Evolutionary conservation across 2,113 vertebrate species (phyloP).

Genomic region (Equus przewalskii): DNA sequence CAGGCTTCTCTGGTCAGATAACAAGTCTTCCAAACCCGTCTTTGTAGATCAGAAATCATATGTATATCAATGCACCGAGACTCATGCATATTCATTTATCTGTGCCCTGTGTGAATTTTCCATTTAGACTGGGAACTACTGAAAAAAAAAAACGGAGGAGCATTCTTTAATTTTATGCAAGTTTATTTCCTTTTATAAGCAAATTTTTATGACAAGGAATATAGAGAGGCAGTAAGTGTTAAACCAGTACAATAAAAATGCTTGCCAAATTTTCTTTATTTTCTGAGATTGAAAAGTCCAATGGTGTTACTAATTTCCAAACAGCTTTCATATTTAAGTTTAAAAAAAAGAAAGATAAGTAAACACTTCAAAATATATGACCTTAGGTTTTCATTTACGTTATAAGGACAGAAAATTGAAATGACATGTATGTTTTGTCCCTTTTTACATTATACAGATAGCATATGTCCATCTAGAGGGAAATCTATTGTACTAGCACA

Average conservation of each 20-base stretch:
- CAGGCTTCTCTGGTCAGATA: slow-evolving; percentile 75
- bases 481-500: slow-evolving; percentile 79
- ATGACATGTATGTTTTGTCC: slow-evolving; percentile 7
- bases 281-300: slow-evolving; percentile 53
- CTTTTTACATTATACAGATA: slow-evolving; percentile 79
- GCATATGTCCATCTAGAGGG: slow-evolving; percentile 68
- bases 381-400: slow-evolving; percentile 68
- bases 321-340: slow-evolving; percentile 72
- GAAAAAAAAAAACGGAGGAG: background rate
- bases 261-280: slow-evolving; percentile 56
- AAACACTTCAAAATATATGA: slow-evolving; percentile 78
- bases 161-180: slow-evolving; percentile 26
- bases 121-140: slow-evolving; percentile 54
- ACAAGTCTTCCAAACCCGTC: slow-evolving; percentile 63
- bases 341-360: slow-evolving; percentile 61
- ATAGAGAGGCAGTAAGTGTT: slow-evolving; percentile 37
- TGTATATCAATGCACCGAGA: slow-evolving; percentile 66
- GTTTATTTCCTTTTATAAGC: slow-evolving; percentile 62
- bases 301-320: slow-evolving; percentile 42
- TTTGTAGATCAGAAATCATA: slow-evolving; percentile 59
- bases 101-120: slow-evolving; percentile 63
- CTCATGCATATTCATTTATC: slow-evolving; percentile 80
- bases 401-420: slow-evolving; percentile 58
- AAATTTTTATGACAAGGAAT: slow-evolving; percentile 66
- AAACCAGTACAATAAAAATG: slow-evolving; percentile 40